These are phyloP conservation scores for Balearica regulorum DNA, from an alignment of 2,797 vertebrate genomes.

Conservation along the genomic window DNA sequence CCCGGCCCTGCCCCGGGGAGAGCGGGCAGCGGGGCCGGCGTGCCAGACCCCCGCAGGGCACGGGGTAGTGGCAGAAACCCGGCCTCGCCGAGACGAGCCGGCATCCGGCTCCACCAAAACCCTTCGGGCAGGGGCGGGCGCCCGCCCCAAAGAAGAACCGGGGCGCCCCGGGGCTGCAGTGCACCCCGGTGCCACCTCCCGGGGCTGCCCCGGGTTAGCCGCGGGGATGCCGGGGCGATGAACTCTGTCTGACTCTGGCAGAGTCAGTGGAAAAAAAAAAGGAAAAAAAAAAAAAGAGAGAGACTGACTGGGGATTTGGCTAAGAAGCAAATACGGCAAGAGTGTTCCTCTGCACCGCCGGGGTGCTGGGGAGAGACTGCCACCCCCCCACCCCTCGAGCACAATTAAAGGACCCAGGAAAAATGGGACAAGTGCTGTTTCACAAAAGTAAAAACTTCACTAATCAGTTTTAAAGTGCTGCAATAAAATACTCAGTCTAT, in stretches of 20 bases:
- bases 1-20: not conserved
- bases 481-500: not conserved
- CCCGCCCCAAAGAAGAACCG: not conserved
- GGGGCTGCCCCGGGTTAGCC: not conserved
- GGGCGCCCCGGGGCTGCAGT: not conserved
- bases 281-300: too few species aligned
- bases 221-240: not conserved
- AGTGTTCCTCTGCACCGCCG: accelerated
- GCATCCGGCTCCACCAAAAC: accelerated
- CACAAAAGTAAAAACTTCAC: not conserved
- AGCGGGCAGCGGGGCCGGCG: too few species aligned
- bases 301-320: not conserved
- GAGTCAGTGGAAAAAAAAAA: not conserved
- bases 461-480: not conserved
- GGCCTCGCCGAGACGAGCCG: accelerated
- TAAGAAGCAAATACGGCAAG: not conserved
- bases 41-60: accelerated
- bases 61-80: accelerated
- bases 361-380: not conserved
- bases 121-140: not conserved
- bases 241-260: not conserved
- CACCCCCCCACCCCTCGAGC: not conserved
- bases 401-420: not conserved
- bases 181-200: too few species aligned
- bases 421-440: not conserved